Base-by-base conservation (phyloP, 2,888 invertebrate genomes). In the Rugalucina vietnamica region DNA sequence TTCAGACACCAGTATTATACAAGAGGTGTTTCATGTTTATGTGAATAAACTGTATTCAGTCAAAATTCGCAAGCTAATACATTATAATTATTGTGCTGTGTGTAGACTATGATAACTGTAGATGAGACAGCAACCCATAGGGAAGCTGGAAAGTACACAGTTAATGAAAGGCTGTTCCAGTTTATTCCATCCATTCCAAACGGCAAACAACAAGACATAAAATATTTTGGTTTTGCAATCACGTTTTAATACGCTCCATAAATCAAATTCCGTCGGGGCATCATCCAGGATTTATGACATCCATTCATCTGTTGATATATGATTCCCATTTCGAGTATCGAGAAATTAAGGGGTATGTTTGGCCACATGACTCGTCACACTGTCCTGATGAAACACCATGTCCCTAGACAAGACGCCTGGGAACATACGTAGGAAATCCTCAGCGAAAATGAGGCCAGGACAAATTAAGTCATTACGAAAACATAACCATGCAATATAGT, bases 351-450 rank as follows among this genome's bases (percentile, higher is more conserved):
- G 49, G 21, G 77, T 81, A 29, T 43, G 18, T 81, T 76, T 76
- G 18, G 81, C 37, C 14, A 69, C 69, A 34, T 82, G 78, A 27
- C 72, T 57, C 21, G 75, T 32, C 14, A 70, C 80, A 54, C 73
- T 76, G 37, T 81, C 60, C 76, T 78, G 82, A 37, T 49, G 73
- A 27, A 82, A 82, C 32, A 74, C 37, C 82, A 82, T 82, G 21
- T 43, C 37, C 36, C 21, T 70, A 27, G 37, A 36, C 36, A 24
- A n/a, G 39, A 3, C 70, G 8, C 70, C 70, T 8, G 36, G 36
- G 24, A 70, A 70, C 4, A 70, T n/a, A 8, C 24, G 18, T 36
- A 36, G 70, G 2, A 70, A 18, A 69, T 69, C 69, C 36, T 69
- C 27, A 70, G 12, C n/a, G n/a, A n/a, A n/a, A n/a, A n/a, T n/a